These are phyloP conservation scores for Sphaerophoria taeniata DNA, from an alignment of 2,888 invertebrate species.

Conservation along the genomic window DNA sequence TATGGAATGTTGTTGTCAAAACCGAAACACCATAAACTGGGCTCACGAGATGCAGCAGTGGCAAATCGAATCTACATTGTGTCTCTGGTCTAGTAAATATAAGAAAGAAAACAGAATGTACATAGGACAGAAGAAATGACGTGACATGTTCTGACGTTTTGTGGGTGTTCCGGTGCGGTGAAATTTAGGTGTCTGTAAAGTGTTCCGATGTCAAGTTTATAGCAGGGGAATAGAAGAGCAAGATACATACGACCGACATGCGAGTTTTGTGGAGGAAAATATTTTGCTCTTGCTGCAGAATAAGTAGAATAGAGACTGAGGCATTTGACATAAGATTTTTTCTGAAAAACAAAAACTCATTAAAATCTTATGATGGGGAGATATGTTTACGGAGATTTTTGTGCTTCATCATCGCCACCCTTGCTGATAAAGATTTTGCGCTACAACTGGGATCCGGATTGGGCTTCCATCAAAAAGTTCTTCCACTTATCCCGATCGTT, in stretches of 20 bases:
- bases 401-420: no score
- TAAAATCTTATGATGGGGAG: no score
- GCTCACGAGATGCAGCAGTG: conserved; percentile 31
- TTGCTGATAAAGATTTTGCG: no score
- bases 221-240: conserved; percentile 15
- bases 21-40: conserved; percentile 36
- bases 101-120: conserved; percentile 39
- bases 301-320: no score
- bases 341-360: no score
- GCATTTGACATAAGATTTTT: no score
- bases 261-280: conserved; percentile 18
- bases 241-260: background rate
- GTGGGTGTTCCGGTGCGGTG: conserved; percentile 12
- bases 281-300: conserved; percentile 1
- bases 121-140: conserved; percentile 55
- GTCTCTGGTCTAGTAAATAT: background rate
- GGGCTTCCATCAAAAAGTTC: no score
- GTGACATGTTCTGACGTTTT: conserved; percentile 34
- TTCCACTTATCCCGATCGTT: no score
- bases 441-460: no score
- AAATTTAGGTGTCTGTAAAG: conserved; percentile 27
- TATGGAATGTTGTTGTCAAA: conserved; percentile 15
- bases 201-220: conserved; percentile 70
- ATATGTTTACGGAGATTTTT: no score
- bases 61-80: no score